phyloP scores from a whole-genome alignment of 2,113 vertebrate species.

The Caranx melampygus region DNA sequence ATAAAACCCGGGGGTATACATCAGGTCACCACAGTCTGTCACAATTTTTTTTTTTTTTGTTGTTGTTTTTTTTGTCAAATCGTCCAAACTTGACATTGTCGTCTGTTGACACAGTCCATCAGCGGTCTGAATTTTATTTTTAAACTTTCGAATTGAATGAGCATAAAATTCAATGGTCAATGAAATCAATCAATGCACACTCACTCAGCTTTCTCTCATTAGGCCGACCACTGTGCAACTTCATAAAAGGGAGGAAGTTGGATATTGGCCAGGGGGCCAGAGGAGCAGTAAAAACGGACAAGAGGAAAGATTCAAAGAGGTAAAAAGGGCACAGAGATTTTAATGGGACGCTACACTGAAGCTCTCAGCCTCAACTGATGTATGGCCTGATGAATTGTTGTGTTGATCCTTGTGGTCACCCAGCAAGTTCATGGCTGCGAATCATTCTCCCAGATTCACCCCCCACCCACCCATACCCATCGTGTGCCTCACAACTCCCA shows the following conservation, averaged over 20 bases:
- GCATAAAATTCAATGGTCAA: neutral
- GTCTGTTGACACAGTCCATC: neutral
- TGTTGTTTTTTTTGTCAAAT: neutral
- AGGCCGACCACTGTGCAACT: slow-evolving; percentile 23
- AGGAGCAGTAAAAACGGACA: slow-evolving; percentile 51
- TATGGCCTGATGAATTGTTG: slow-evolving; percentile 68
- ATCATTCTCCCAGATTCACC: slow-evolving; percentile 56
- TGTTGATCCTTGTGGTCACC: slow-evolving; percentile 54
- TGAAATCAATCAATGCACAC: slow-evolving; percentile 12
- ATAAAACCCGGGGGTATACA: neutral
- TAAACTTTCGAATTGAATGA: neutral
- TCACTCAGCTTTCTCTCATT: slow-evolving; percentile 28
- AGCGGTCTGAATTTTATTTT: neutral
- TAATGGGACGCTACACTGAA: slow-evolving; percentile 59
- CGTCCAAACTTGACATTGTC: too few species aligned
- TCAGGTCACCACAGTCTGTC: neutral
- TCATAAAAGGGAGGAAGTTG: slow-evolving; percentile 38
- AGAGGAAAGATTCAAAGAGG: slow-evolving; percentile 59
- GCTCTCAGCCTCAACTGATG: slow-evolving; percentile 70
- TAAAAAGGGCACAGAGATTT: slow-evolving; percentile 50
- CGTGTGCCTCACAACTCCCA: slow-evolving; percentile 28
- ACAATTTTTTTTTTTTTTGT: too few species aligned
- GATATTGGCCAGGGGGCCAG: slow-evolving; percentile 20
- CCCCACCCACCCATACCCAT: slow-evolving; percentile 10
- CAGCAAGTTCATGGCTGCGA: slow-evolving; percentile 54